Base-by-base conservation (phyloP, 64 coral and sea anemone species). In the Trachythela sp. region DNA sequence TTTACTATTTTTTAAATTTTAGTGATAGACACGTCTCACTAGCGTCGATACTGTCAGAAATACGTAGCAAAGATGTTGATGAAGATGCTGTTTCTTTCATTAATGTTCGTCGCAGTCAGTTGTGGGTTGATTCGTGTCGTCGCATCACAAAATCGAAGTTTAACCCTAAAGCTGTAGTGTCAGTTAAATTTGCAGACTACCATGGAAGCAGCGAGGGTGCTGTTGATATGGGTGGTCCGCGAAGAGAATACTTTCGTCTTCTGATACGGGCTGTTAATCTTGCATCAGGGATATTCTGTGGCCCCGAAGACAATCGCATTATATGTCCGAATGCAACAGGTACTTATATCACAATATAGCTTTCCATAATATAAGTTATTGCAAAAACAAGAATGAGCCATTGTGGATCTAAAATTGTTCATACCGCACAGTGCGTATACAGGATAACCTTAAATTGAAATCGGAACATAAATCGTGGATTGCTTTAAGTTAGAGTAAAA, bases 91-190 rank as follows among this genome's bases (percentile, higher is more conserved):
- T 20, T 17, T 80, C 75, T 39, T 80, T 37, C 33, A 80, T 80
- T 37, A 80, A 80, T 80, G 75, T 80, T 37, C 34, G 30, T 39
- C 75, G 34, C 20, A 80, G 33, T 80, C 75, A 80, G 37, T 13
- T 80, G 37, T 80, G 75, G 75, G 75, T 36, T 34, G 75, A 80
- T 39, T 80, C 75, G 10, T 80, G 75, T 39, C 13, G 30, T 15
- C 37, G 75, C 75, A 37, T 80, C 33, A 80, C 20, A 13, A 80
- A 80, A 35, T 80, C 75, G 15, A 80, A 80, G 37, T 80, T 80
- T 80, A 80, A 80, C 75, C 75, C 75, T 17, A 80, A 39, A 34
- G 75, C 75, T 80, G 37, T 29, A 80, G 31, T 80, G 75, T 80
- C 75, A 13, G 37, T 80, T 37, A 80, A 80, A 80, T 80, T 80